Evolutionary conservation across 2,113 vertebrate species (phyloP).

Genomic region (Mormoops blainvillei): DNA sequence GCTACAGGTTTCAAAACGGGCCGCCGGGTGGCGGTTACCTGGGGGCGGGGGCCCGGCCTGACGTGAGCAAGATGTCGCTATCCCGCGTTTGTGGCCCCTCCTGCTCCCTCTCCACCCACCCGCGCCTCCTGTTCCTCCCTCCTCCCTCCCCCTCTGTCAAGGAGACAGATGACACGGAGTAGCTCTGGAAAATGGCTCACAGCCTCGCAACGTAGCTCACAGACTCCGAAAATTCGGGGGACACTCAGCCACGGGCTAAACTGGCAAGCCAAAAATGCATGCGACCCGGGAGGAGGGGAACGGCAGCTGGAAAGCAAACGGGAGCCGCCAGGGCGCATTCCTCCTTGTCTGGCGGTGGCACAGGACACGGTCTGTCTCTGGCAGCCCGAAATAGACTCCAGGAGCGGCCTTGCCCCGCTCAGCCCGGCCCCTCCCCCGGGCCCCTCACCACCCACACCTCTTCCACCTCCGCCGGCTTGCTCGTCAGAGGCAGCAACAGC

Average conservation of each 20-base stretch:
- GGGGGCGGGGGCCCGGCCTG: slow-evolving; percentile 73
- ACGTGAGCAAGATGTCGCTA: slow-evolving; percentile 72
- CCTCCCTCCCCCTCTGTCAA: background rate
- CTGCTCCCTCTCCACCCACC: background rate
- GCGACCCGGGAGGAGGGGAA: slow-evolving; percentile 59
- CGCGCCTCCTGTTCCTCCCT: background rate
- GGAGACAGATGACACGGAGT: slow-evolving; percentile 45
- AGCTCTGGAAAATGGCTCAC: slow-evolving; percentile 33
- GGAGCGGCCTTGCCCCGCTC: background rate
- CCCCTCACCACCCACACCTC: background rate
- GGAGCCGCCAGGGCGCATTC: background rate
- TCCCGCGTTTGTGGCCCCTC: background rate
- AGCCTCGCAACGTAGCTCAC: slow-evolving; percentile 45
- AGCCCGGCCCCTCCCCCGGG: no score
- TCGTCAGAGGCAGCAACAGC: background rate
- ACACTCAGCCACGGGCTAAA: slow-evolving; percentile 35
- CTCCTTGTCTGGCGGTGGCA: background rate
- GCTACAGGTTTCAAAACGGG: slow-evolving; percentile 70
- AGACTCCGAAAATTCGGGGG: slow-evolving; percentile 36
- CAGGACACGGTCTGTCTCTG: no score
- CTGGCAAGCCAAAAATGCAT: slow-evolving; percentile 56
- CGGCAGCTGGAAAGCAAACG: slow-evolving; percentile 63
- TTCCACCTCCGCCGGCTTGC: background rate
- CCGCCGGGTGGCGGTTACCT: slow-evolving; percentile 38
- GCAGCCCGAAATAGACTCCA: background rate